Evolutionary conservation across 2,797 vertebrate genomes (phyloP).

Genomic region (Buphagus erythrorhynchus): DNA sequence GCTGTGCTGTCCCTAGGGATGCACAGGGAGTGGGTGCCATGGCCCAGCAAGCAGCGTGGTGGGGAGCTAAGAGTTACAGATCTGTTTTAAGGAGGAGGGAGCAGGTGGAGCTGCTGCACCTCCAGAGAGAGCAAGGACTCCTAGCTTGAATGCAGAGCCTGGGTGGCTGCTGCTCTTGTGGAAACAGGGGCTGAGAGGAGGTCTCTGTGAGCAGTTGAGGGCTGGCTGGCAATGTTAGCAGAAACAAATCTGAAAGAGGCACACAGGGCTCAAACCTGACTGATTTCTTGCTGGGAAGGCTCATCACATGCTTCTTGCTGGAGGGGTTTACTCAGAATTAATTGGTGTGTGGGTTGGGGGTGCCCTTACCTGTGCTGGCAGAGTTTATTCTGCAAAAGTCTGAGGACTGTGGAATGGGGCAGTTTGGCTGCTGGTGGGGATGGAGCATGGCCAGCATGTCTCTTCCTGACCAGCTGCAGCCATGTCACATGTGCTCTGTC

Average conservation of each 20-base stretch:
- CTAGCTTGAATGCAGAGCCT: neutral
- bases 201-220: fast-evolving
- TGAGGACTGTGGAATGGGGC: fast-evolving
- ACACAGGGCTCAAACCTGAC: neutral
- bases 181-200: neutral
- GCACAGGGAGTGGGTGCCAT: fast-evolving
- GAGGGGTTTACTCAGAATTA: neutral
- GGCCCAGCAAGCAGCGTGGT: fast-evolving
- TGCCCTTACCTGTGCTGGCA: neutral
- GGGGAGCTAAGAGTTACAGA: fast-evolving
- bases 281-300: neutral
- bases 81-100: neutral
- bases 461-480: neutral
- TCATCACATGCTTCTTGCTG: fast-evolving
- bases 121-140: neutral
- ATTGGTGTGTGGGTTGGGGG: neutral
- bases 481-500: neutral
- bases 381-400: neutral
- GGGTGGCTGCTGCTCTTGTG: neutral
- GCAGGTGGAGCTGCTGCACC: neutral
- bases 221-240: neutral
- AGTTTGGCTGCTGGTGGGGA: neutral
- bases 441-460: neutral
- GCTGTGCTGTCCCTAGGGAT: neutral
- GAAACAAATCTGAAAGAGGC: neutral